These are phyloP conservation scores for Drosophila yooni DNA, from an alignment of 2,888 invertebrate species.

Conservation along the genomic window DNA sequence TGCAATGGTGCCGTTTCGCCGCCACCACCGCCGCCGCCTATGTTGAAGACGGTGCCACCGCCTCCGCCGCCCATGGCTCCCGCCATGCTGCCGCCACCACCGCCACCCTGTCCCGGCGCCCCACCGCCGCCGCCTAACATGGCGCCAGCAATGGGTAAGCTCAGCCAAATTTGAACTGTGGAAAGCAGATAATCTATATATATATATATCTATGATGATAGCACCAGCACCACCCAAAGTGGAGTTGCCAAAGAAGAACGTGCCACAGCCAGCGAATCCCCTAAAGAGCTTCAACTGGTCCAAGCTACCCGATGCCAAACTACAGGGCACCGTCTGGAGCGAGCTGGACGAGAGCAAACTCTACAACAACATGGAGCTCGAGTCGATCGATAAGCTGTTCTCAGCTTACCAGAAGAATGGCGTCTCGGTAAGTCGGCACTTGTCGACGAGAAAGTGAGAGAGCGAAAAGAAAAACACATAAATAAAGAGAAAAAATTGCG, in stretches of 20 bases:
- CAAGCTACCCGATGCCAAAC: conserved; percentile 95
- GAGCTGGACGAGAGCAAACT: conserved; percentile 96
- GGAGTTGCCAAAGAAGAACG: conserved; percentile 91
- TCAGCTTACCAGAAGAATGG: conserved; percentile 98
- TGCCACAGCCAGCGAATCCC: conserved; percentile 96
- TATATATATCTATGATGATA: too few relatives aligned
- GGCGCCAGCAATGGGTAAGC: conserved; percentile 85
- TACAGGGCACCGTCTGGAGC: conserved; percentile 97
- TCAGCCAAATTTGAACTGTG: too few relatives aligned
- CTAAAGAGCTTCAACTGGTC: conserved; percentile 99
- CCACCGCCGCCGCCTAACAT: conserved; percentile 84
- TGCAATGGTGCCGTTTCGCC: conserved; percentile 87
- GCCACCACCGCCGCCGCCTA: conserved; percentile 83
- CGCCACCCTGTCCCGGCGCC: conserved; percentile 85
- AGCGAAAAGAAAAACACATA: neutral
- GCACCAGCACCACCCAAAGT: conserved; percentile 86
- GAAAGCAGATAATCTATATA: neutral
- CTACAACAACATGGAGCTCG: conserved; percentile 95
- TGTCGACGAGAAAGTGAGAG: neutral
- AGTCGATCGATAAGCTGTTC: conserved; percentile 96
- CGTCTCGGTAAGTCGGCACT: conserved; percentile 87
- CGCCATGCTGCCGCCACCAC: conserved; percentile 86
- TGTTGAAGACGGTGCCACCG: conserved; percentile 81
- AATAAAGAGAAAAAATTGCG: neutral
- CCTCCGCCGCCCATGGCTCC: conserved; percentile 84